Percentiles rank a stretch among this genome's conserved stretches.
Conservation (phyloP, 2,113 vertebrate species). For the Crotalus viridis region DNA sequence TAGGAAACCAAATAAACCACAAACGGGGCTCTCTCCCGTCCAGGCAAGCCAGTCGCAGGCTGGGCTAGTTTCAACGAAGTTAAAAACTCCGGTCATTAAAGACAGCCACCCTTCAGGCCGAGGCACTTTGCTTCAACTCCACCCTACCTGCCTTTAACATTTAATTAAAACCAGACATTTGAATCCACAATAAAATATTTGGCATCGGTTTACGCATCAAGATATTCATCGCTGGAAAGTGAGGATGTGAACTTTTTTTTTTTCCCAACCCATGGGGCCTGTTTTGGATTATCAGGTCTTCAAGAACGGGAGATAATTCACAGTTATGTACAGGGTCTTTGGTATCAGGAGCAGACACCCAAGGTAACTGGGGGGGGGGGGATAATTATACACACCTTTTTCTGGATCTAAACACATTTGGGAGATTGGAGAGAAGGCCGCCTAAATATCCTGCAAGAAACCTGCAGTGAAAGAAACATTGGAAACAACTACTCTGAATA, state of each 20-base stretch:
- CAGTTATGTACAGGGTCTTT: too few relatives aligned
- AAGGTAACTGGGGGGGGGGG: neutral
- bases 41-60: neutral
- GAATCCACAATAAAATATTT: neutral
- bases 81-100: neutral
- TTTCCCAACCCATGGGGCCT: neutral
- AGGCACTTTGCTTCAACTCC: neutral
- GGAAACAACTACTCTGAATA: neutral
- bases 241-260: neutral
- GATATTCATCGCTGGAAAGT: neutral
- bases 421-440: neutral
- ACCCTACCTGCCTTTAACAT: neutral
- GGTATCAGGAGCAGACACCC: neutral
- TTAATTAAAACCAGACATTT: neutral
- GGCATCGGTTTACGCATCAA: neutral
- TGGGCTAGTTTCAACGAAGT: slow-evolving; percentile 14
- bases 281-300: neutral
- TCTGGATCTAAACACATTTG: neutral
- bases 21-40: slow-evolving; percentile 9
- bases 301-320: neutral
- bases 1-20: neutral
- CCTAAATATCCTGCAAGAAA: neutral
- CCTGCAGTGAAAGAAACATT: neutral
- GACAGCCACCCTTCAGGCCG: neutral
- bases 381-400: neutral